These are phyloP conservation scores for Phaenicophaeus curvirostris DNA, from an alignment of 2,797 vertebrate genomes.

Conservation along the genomic window DNA sequence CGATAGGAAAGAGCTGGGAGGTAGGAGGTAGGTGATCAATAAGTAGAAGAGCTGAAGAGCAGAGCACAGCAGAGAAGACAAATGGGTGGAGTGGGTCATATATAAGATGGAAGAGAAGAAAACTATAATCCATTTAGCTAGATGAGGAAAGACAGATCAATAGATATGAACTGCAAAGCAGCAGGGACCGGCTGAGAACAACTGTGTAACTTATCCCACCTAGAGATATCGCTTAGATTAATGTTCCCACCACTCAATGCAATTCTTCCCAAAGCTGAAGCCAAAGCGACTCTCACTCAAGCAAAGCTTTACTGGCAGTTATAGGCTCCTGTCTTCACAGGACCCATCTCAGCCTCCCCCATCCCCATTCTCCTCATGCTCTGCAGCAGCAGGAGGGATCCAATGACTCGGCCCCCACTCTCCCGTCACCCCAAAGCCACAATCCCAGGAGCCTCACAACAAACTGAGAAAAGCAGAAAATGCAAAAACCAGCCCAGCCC, in stretches of 20 bases:
- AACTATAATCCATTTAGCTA: conserved; percentile 63
- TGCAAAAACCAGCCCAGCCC: not conserved
- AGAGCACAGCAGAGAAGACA: not conserved
- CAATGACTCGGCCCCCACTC: not conserved
- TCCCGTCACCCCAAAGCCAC: not conserved
- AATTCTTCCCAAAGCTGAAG: not conserved
- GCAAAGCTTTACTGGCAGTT: not conserved
- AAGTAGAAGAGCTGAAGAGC: conserved; percentile 7
- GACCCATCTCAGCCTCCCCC: not conserved
- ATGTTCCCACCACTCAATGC: not conserved
- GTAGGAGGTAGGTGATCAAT: conserved; percentile 5
- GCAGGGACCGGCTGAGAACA: conserved; percentile 19
- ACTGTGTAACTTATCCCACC: conserved; percentile 37
- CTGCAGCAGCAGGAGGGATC: not conserved
- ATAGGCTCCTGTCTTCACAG: not conserved
- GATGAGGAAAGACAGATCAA: conserved; percentile 62
- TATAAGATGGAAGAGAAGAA: conserved; percentile 59
- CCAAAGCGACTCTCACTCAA: not conserved
- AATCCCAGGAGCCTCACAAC: not conserved
- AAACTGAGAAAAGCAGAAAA: not conserved
- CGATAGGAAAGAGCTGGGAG: not conserved
- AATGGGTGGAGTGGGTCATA: conserved; percentile 31
- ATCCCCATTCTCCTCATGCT: not conserved
- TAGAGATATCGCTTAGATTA: not conserved
- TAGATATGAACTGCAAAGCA: conserved; percentile 63